These are phyloP conservation scores for Trachymyrmex cornetzi DNA, from an alignment of 1,140 invertebrate species.

Conservation along the genomic window DNA sequence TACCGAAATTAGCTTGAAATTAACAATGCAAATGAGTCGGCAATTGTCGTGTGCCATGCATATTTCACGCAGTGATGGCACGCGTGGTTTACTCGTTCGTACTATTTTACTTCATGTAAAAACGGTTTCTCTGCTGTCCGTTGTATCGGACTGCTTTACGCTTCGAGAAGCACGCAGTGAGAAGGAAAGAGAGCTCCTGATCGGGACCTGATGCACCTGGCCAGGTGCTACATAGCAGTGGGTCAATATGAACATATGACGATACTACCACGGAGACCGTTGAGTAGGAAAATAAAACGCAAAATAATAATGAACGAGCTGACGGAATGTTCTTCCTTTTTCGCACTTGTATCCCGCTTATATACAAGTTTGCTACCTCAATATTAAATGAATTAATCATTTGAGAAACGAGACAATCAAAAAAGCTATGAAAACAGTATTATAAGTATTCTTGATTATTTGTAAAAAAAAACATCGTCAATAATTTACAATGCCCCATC, in stretches of 20 bases:
- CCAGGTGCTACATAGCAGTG: slow-evolving; percentile 72
- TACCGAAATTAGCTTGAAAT: slow-evolving; percentile 34
- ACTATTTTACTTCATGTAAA: slow-evolving; percentile 49
- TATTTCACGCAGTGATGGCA: slow-evolving; percentile 33
- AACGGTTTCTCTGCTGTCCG: slow-evolving; percentile 55
- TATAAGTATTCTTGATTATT: not conserved
- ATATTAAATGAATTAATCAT: slow-evolving; percentile 8
- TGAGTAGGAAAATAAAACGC: slow-evolving; percentile 44
- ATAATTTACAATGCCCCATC: not conserved
- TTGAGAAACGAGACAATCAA: not conserved
- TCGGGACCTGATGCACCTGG: slow-evolving; percentile 66
- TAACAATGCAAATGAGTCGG: not conserved
- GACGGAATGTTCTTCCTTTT: not conserved
- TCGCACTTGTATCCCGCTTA: not conserved
- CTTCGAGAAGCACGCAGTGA: slow-evolving; percentile 65
- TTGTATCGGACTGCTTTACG: slow-evolving; percentile 67
- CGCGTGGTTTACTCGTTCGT: slow-evolving; percentile 53
- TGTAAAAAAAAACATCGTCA: not conserved
- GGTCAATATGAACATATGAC: slow-evolving; percentile 73
- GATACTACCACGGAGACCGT: slow-evolving; percentile 43
- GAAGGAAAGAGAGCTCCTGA: not conserved
- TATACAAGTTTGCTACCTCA: not conserved
- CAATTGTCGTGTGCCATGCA: slow-evolving; percentile 44
- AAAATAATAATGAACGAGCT: slow-evolving; percentile 53
- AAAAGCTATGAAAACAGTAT: not conserved